Evolutionary conservation across 2,888 invertebrate genomes (phyloP), one percentile per base, ranked within the genome.

Genomic region (Drosophila stalkeri): DNA sequence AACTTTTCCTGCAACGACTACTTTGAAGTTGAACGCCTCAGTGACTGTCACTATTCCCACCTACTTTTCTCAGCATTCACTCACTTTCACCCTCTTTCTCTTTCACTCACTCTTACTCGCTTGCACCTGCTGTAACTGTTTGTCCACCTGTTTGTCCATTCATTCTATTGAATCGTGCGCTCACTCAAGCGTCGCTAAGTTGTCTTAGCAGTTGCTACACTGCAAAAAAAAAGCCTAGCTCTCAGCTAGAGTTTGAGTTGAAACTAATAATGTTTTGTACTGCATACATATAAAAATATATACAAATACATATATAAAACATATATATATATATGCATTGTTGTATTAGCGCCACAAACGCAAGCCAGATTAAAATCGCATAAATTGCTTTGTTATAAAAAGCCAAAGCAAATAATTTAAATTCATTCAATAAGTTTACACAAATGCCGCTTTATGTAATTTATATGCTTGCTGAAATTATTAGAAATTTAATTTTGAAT

Each of bases 81-180:
- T 41, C 35, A 11, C 39, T 39, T 27, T 27, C n/a, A 0, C 39
- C 41, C 37, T 39, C 23, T 23, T 9, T 23, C 16, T 27, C 54
- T 11, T 23, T 1, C 23, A 12, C 54, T 11, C 39, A 1, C 20
- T 67, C 55, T 44, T 39, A 11, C 43, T 27, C 39, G 18, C 55
- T n/a, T 27, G 0, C n/a, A 65, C 55, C 43, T 31, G 8, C 46
- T 57, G 31, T 20, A 23, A 23, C 43, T 75, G 81, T 66, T 70
- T 68, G 81, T 77, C 77, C 69, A 73, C 37, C 73, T 64, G 73
- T 62, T 73, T 55, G 69, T 64, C 73, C 71, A 76, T 89, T 79
- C 84, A 84, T 85, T 81, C 81, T 73, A 86, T 89, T 83, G 87
- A 86, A 86, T 89, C 76, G 89, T 86, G 85, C 77, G 82, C 70